These are phyloP conservation scores for Plusia festucae DNA, from an alignment of 2,888 invertebrate species.

Conservation along the genomic window DNA sequence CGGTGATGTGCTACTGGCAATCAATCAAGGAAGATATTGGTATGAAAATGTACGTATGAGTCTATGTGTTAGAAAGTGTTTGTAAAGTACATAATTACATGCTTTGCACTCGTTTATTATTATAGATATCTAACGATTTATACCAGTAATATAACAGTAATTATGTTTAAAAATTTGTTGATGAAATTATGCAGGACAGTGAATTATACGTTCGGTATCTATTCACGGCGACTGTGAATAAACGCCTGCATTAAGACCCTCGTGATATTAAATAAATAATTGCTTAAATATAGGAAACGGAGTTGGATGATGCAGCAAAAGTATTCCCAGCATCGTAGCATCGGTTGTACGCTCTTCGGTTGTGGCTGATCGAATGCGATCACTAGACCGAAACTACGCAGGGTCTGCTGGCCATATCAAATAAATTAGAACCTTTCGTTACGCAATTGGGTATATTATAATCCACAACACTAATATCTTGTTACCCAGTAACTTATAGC, in stretches of 20 bases:
- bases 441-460: slow-evolving; percentile 65
- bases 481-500: slow-evolving; percentile 32
- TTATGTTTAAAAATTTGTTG: slow-evolving; percentile 31
- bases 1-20: slow-evolving; percentile 63
- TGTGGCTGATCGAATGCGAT: slow-evolving; percentile 52
- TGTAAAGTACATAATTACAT: slow-evolving; percentile 41
- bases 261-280: slow-evolving; percentile 8
- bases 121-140: slow-evolving; percentile 57
- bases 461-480: slow-evolving; percentile 49
- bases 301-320: slow-evolving; percentile 36
- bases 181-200: slow-evolving; percentile 37
- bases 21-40: slow-evolving; percentile 72
- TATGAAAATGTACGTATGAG: slow-evolving; percentile 64
- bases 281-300: slow-evolving; percentile 3
- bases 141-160: slow-evolving; percentile 42
- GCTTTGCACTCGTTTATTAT: slow-evolving; percentile 55
- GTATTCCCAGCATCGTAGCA: slow-evolving; percentile 32
- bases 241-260: slow-evolving; percentile 17
- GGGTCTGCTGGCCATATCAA: slow-evolving; percentile 59
- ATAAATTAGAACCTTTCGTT: slow-evolving; percentile 65
- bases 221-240: slow-evolving; percentile 10
- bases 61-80: slow-evolving; percentile 61
- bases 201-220: slow-evolving; percentile 23
- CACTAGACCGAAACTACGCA: slow-evolving; percentile 64
- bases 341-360: slow-evolving; percentile 49